A percentile compares a stretch with the other conserved stretches of the same genome.
phyloP scores from a whole-genome alignment of 2,113 vertebrate species.

The Oryzias celebensis region DNA sequence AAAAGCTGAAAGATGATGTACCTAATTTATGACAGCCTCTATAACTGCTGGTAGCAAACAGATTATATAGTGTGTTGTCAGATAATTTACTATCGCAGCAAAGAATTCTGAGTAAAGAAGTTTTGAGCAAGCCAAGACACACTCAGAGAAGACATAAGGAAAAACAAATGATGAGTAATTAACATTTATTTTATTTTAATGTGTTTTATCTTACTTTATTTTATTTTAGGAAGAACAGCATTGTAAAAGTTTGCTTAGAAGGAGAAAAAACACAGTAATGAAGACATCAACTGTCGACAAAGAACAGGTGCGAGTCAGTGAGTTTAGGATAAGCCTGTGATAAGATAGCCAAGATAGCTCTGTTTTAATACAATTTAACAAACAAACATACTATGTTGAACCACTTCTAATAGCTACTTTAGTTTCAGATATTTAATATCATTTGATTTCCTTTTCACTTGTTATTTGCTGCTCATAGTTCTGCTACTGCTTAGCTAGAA shows the following conservation, averaged over 20 bases:
- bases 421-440: no score
- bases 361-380: background rate
- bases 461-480: no score
- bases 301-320: background rate
- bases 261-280: slow-evolving; percentile 2
- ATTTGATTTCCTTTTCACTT: no score
- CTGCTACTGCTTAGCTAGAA: no score
- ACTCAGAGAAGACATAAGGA: background rate
- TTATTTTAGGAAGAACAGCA: background rate
- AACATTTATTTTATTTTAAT: slow-evolving; percentile 2
- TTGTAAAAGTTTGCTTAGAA: background rate
- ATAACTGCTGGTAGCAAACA: no score
- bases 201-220: background rate
- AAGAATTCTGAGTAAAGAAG: no score
- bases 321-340: background rate
- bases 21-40: no score
- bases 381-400: background rate
- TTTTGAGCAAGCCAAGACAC: no score
- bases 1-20: no score
- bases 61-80: no score
- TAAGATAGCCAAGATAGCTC: background rate
- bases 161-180: slow-evolving; percentile 4
- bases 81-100: no score
- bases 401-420: no score
- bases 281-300: background rate